Evolutionary conservation across 2,113 vertebrate genomes (phyloP), one percentile per base, ranked within the genome.

Genomic region (Centropristis striata): DNA sequence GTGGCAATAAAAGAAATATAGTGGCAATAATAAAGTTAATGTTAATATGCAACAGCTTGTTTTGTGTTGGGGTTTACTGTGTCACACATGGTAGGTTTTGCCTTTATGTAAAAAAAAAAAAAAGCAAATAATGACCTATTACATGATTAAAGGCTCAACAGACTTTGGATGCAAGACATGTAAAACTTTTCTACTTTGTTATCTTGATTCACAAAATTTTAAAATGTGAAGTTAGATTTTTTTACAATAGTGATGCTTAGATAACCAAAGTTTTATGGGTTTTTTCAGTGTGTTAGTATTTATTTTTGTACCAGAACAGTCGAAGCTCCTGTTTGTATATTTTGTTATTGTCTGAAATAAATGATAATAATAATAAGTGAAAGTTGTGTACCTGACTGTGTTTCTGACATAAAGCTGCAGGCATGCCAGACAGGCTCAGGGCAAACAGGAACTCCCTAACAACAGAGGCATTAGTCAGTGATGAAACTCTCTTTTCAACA

Each of bases 401-500:
- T 75, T 65, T 80, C 11, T 64, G 60, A 57, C 68, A 68, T 58
- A 69, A 67, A 53, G 53, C 65, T 74, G 47, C 47, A 85, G 72
- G 57, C 77, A 66, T 49, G 16, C 32, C 53, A 82, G 75, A 79
- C 78, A 60, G 67, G 32, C 36, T 51, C 68, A 39, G 70, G 41
- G 54, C 71, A 80, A 86, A 86, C 79, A 79, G 80, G 80, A 88
- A 88, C 72, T 81, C 37, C 37, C 25, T 27, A 78, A 91, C 90
- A 88, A 90, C 81, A 82, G 74, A 81, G 23, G 79, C 75, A 81
- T 91, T 81, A 87, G 84, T 81, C 78, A 61, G 69, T 71, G 80
- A 70, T 68, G 81, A 65, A 71, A 63, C 69, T 79, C 57, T 78
- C 78, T 47, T 78, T 90, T 83, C 80, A 88, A 49, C 53, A 73